These are phyloP conservation scores for Pteruthius melanotis DNA, from an alignment of 2,113 vertebrate genomes.

Conservation along the genomic window DNA sequence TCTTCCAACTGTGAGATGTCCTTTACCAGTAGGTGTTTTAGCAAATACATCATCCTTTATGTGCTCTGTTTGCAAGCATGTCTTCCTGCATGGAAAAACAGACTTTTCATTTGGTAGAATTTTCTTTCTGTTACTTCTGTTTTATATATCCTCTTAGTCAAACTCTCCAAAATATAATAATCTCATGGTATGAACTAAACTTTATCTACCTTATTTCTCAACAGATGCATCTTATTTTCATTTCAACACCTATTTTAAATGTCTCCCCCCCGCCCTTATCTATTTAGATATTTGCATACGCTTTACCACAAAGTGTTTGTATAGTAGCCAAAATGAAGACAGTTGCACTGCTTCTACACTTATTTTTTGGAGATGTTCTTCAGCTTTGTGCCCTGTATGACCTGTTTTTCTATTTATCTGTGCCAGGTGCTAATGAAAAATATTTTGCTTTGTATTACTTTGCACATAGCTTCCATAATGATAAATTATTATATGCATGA, in stretches of 20 bases:
- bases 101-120: neutral
- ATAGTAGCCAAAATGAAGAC: neutral
- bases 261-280: rapidly evolving
- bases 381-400: neutral
- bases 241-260: neutral
- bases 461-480: neutral
- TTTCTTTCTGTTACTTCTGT: neutral
- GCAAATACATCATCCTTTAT: neutral
- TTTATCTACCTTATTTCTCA: neutral
- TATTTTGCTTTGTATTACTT: neutral
- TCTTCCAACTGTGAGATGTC: neutral
- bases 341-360: neutral
- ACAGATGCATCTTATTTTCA: neutral
- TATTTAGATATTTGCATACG: neutral
- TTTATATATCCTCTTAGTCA: neutral
- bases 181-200: neutral
- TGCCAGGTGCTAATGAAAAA: neutral
- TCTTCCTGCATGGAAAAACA: neutral
- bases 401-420: neutral
- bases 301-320: neutral
- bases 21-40: neutral
- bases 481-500: neutral
- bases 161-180: neutral
- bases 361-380: neutral
- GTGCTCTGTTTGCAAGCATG: neutral